Base-by-base conservation (phyloP, 2,797 vertebrate genomes). In the Danio albolineatus region DNA sequence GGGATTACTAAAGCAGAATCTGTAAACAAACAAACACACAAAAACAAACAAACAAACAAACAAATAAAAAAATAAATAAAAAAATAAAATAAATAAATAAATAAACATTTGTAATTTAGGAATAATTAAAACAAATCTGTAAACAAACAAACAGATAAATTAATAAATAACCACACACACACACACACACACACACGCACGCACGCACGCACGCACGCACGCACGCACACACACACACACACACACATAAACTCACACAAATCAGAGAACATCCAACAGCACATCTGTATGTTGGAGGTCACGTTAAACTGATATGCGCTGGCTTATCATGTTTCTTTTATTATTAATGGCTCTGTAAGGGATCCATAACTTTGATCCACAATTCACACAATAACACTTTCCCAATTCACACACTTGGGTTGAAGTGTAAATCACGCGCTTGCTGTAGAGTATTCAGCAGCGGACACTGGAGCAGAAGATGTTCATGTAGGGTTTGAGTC, bases 341-440 rank as follows among this genome's bases (percentile, higher is more conserved):
- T 59, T 77, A 65, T 28, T 28, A 28, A 28, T 28, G 3, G 28
- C 70, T 65, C 53, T 14, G 76, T 69, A 39, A 76, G 19, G 54
- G 71, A 60, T 76, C 41, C 38, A 48, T 79, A 69, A 60, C 64
- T 67, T 65, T 83, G 39, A 60, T 49, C 28, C 49, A 78, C 57
- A 57, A 60, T 66, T 62, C 17, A 74, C 61, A 70, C 19, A 71
- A 77, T 71, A 76, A 77, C 65, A 62, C 7, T 53, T 59, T 62
- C 69, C 65, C 44, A 75, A 83, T 9, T 59, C 44, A 72, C 78
- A 44, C 49, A 53, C 10, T 72, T 39, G 28, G 53, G 38, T 73
- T 56, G 76, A 76, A 48, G 70, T 67, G 73, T 76, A 83, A 81
- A 83, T 76, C 41, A 62, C 78, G 72, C 71, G 73, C 73, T 81